Conservation (phyloP, 2,888 invertebrate species). For the Tenthredo distinguenda region DNA sequence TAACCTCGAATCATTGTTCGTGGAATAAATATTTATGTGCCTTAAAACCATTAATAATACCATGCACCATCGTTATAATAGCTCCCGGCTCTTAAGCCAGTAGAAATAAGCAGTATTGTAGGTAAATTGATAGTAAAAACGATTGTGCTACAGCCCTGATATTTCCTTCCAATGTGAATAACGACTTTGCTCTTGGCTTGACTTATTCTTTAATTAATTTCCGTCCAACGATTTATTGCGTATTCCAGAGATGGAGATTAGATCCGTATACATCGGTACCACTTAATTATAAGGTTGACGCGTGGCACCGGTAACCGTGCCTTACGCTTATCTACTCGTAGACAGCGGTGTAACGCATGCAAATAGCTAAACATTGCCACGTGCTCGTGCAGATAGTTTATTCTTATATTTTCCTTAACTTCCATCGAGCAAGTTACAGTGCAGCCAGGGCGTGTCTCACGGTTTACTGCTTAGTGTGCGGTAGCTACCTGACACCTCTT, state of each 20-base stretch:
- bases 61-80: neutral
- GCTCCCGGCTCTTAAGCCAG: neutral
- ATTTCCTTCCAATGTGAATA: slow-evolving; percentile 40
- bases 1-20: slow-evolving; percentile 42
- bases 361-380: slow-evolving; percentile 45
- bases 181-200: slow-evolving; percentile 44
- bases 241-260: slow-evolving; percentile 49
- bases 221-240: slow-evolving; percentile 48
- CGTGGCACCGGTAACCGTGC: slow-evolving; percentile 47
- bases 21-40: slow-evolving; percentile 37
- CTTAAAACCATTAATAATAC: slow-evolving; percentile 19
- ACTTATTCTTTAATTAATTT: slow-evolving; percentile 53
- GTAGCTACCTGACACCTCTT: neutral
- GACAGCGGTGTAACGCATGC: slow-evolving; percentile 24
- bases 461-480: neutral
- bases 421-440: neutral
- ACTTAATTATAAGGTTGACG: slow-evolving; percentile 52
- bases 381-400: slow-evolving; percentile 11
- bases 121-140: slow-evolving; percentile 29
- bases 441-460: slow-evolving; percentile 27
- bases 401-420: neutral
- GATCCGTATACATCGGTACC: slow-evolving; percentile 50
- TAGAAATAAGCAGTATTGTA: neutral
- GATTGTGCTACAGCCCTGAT: slow-evolving; percentile 36
- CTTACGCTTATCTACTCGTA: slow-evolving; percentile 42